Percentiles rank a stretch among this genome's conserved stretches.
Evolutionary conservation across 2,113 vertebrate species (phyloP).

Genomic region (Peromyscus californicus): DNA sequence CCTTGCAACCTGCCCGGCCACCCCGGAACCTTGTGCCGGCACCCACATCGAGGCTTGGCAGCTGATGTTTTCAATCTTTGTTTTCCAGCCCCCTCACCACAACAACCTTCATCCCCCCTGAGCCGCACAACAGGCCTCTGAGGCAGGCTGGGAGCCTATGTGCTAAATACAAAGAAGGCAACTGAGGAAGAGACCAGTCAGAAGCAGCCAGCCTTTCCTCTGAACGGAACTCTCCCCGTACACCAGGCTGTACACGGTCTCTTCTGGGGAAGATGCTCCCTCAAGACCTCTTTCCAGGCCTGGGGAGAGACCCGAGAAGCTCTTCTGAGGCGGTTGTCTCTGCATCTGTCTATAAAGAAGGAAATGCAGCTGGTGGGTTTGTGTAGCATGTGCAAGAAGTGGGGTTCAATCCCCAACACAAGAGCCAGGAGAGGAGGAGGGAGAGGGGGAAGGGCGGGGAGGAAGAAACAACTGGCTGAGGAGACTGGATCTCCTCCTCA

Average conservation of each 20-base stretch:
- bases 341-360: background rate
- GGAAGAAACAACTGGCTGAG: background rate
- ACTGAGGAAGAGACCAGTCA: background rate
- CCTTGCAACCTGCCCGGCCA: background rate
- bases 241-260: background rate
- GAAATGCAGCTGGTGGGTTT: background rate
- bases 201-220: background rate
- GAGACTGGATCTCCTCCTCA: background rate
- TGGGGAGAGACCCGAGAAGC: background rate
- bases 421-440: no score
- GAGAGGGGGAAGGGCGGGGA: no score
- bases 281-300: background rate
- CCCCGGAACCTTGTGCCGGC: background rate
- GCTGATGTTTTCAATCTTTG: background rate
- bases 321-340: background rate
- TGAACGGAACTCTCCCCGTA: background rate
- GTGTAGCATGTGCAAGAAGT: background rate
- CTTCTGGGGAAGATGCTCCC: background rate
- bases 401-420: background rate
- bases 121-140: background rate
- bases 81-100: background rate
- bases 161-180: background rate
- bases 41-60: rapidly evolving
- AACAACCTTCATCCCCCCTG: background rate
- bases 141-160: background rate